Evolutionary conservation across 1,140 invertebrate species (phyloP).

Genomic region (Lineus longissimus): DNA sequence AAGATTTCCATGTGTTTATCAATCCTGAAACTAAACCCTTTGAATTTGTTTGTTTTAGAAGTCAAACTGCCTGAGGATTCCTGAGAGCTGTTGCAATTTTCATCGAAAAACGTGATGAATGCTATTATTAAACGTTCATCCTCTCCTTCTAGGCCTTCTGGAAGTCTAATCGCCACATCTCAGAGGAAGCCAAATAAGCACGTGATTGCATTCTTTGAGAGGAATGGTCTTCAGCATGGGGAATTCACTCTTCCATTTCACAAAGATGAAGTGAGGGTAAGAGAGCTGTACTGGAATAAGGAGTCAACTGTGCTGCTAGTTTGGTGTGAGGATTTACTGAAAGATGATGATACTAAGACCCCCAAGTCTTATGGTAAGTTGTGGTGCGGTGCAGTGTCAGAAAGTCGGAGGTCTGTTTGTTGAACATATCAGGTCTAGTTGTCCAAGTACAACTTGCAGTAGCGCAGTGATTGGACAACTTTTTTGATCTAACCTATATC

Average conservation of each 20-base stretch:
- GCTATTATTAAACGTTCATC: too few species aligned
- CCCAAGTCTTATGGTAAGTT: conserved; percentile 29
- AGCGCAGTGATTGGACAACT: too few species aligned
- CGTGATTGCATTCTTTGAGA: conserved; percentile 81
- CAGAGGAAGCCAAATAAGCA: conserved; percentile 61
- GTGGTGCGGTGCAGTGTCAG: too few species aligned
- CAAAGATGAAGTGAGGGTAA: conserved; percentile 55
- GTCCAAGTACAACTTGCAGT: too few species aligned
- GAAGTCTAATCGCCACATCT: conserved; percentile 71
- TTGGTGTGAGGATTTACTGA: conserved; percentile 54
- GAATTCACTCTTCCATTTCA: conserved; percentile 71
- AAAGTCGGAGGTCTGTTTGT: too few species aligned
- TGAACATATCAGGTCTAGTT: too few species aligned
- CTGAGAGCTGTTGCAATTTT: neutral
- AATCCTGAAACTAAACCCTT: too few species aligned
- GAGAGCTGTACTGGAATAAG: conserved; percentile 70
- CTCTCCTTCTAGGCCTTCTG: conserved; percentile 61
- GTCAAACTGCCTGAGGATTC: conserved; percentile 5
- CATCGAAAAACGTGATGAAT: too few species aligned
- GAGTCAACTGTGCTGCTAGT: conserved; percentile 74
- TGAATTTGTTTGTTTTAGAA: too few species aligned
- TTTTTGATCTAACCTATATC: too few species aligned
- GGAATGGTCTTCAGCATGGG: conserved; percentile 84
- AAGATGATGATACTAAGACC: conserved; percentile 1
- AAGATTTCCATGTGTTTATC: conserved; percentile 16